A percentile compares a stretch with the other conserved stretches of the same genome.
Evolutionary conservation across 2,113 vertebrate species (phyloP).

Genomic region (Empidonax traillii): DNA sequence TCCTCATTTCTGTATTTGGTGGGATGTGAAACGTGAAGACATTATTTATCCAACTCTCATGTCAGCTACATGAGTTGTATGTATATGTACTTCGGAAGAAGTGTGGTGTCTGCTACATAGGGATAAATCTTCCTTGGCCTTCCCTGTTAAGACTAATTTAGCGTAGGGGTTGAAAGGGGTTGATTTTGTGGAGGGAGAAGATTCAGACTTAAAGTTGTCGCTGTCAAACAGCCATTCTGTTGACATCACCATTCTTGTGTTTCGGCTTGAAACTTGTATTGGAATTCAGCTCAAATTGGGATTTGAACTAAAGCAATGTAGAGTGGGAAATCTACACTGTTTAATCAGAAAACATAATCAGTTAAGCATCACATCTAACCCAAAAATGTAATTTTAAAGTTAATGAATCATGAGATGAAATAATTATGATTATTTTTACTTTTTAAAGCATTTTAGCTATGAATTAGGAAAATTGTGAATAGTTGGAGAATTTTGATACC

Average conservation of each 20-base stretch:
- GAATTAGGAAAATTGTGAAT: background rate
- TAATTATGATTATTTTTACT: background rate
- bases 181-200: background rate
- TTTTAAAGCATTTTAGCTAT: background rate
- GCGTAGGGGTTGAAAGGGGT: background rate
- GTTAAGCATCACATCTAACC: background rate
- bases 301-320: background rate
- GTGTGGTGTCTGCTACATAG: fast-evolving
- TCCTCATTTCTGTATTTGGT: slow-evolving; percentile 68
- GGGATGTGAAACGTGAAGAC: slow-evolving; percentile 26
- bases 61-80: background rate
- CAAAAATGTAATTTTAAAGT: background rate
- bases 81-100: fast-evolving
- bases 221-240: background rate
- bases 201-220: background rate
- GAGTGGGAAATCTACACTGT: background rate
- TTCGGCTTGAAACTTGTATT: background rate
- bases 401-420: background rate
- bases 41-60: background rate
- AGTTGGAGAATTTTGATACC: background rate
- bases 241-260: background rate
- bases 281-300: background rate
- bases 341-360: background rate
- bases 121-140: background rate
- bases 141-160: background rate